Evolutionary conservation across 2,888 invertebrate genomes (phyloP), one percentile per base, ranked within the genome.

Genomic region (Scaptomyza parva): DNA sequence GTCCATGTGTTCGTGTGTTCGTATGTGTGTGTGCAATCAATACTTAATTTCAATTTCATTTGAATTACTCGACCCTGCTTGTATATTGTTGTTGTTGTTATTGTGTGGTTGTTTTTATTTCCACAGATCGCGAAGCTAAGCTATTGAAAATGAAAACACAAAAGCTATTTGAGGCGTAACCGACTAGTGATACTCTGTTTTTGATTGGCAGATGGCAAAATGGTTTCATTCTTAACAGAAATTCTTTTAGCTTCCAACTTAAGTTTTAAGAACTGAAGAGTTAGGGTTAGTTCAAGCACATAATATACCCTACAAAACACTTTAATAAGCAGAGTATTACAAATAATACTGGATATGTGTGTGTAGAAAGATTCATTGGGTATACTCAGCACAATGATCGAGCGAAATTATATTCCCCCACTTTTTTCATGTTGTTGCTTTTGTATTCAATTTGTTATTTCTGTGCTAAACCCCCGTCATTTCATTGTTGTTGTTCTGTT

Each of bases 41-140:
- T 86, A 76, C 70, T 66, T 79, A 69, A 77, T 82, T 82, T 82
- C 86, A 76, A 70, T 82, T 82, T 82, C 70, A 73, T 76, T 76
- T 77, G 63, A 73, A 63, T 50, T 60, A 58, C 47, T n/a, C 59
- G 71, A 58, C 66, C 51, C 57, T 53, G 53, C 40, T 20, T 11
- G n/a, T n/a, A 41, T 5, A 18, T 48, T 44, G 33, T 40, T 48
- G 14, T 45, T 65, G 66, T 28, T 14, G 7, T 26, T 30, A 18
- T 26, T 24, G 8, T 28, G 66, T 28, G 22, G 7, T 26, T 30
- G 28, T 26, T 24, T n/a, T 28, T 28, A 11, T 45, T 18, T 37
- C 8, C 26, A 28, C 26, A 41, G 58, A 61, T 71, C 72, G n/a
- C 54, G 5, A 35, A 35, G 35, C 35, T 35, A 2, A 35, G 14